Evolutionary conservation across 2,113 vertebrate genomes (phyloP).

Genomic region (Noturus placidus): DNA sequence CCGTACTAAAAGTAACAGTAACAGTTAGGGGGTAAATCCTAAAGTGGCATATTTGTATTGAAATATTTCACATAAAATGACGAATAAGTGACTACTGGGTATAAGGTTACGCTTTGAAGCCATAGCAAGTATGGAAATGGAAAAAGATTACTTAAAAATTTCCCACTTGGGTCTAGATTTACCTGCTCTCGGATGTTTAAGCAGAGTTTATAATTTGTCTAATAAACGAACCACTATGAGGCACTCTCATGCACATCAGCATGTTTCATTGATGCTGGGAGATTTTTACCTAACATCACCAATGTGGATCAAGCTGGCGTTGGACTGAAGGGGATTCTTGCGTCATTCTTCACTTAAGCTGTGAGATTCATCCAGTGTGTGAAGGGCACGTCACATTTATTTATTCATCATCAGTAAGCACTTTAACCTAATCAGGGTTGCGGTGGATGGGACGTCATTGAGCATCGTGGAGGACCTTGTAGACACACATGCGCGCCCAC

Average conservation of each 20-base stretch:
- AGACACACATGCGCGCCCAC: not conserved
- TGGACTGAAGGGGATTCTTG: not conserved
- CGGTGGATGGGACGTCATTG: not conserved
- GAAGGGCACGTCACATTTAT: not conserved
- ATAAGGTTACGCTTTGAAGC: not conserved
- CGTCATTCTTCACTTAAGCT: not conserved
- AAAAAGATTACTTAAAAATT: not conserved
- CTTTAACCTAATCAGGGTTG: not conserved
- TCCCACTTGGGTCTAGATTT: too few relatives aligned
- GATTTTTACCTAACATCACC: not conserved
- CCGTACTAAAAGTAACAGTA: conserved; percentile 25
- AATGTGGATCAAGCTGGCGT: not conserved
- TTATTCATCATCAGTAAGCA: not conserved
- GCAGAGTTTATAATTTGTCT: not conserved
- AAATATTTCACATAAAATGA: not conserved
- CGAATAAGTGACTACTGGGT: not conserved
- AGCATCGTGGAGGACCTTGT: not conserved
- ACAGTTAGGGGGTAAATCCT: not conserved
- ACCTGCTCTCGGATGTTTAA: not conserved
- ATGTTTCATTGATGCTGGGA: not conserved
- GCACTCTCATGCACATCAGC: not conserved
- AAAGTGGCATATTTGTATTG: not conserved
- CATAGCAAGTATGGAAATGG: not conserved
- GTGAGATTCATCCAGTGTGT: not conserved
- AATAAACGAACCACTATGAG: not conserved